Base-by-base conservation (phyloP, 2,113 vertebrate species). In the Sprattus sprattus region DNA sequence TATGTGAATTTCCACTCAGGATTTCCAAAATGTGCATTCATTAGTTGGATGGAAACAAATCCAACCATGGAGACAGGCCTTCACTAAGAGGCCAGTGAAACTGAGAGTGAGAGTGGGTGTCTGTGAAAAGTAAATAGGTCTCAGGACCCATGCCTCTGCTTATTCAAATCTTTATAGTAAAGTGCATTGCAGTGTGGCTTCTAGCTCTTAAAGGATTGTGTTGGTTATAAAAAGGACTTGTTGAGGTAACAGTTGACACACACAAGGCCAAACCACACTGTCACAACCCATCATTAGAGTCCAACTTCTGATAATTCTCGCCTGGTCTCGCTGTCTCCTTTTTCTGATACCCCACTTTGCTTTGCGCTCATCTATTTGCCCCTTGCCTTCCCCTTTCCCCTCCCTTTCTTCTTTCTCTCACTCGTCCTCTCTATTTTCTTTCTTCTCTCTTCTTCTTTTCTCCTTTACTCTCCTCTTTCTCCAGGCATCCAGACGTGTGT, bases 401-500 rank as follows among this genome's bases (percentile, higher is more conserved):
- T 45, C 10, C 22, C 15, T 52, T 44, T 71, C 83, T 11, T 44
- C 3, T 28, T 0, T 52, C 25, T 75, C 82, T 45, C 8, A 11
- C 8, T n/a, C 10, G 2, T 10, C 15, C 28, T 13, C 45, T 45
- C 9, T 28, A 57, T 45, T 89, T 0, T 2, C 39, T 54, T 44
- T 32, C n/a, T 7, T 7, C 39, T 64, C 39, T 45, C 32, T 45
- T 20, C 45, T 2, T 44, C 16, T 67, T 9, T 11, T 20, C 45
- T 8, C 2, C 15, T 22, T 22, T 16, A 32, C 32, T 60, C 52
- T 8, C 47, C 83, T 83, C 57, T 82, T 75, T 1, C 0, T 82
- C 2, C 88, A 99, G 98, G 96, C 86, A 96, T 99, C 87, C 97
- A 99, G 93, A 98, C 89, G n/a, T 96, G 96, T 0, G 92, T 99